phyloP scores from a whole-genome alignment of 2,888 invertebrate species.

The Phanerotoma sp. region DNA sequence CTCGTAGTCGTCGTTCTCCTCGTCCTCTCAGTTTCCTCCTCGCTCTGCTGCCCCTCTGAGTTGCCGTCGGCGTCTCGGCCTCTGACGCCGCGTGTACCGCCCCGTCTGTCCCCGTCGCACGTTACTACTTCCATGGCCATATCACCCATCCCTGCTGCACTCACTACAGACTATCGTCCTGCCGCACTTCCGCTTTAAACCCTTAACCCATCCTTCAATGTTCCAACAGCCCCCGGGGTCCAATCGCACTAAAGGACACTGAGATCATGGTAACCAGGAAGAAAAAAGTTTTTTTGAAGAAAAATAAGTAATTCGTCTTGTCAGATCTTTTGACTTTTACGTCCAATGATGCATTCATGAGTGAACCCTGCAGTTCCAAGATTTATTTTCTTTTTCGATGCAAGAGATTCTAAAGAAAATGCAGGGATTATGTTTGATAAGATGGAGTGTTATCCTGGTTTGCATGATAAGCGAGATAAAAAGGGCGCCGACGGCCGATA shows the following conservation, averaged over 20 bases:
- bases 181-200: conserved; percentile 50
- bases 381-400: not conserved
- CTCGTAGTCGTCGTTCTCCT: conserved; percentile 26
- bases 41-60: conserved; percentile 11
- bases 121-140: not conserved
- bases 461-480: conserved; percentile 14
- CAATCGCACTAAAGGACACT: conserved; percentile 2
- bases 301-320: conserved; percentile 4
- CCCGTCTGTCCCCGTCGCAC: conserved; percentile 12
- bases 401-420: not conserved
- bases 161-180: conserved; percentile 39
- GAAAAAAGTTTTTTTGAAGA: not conserved
- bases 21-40: conserved; percentile 22
- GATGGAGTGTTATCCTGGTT: conserved; percentile 13
- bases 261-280: not conserved
- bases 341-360: not conserved
- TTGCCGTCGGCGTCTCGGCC: conserved; percentile 10
- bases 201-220: conserved; percentile 44
- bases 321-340: not conserved
- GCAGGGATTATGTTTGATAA: conserved; percentile 11
- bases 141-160: conserved; percentile 13
- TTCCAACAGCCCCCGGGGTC: conserved; percentile 42
- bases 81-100: conserved; percentile 24
- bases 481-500: conserved; percentile 15
- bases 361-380: not conserved